phyloP scores from a whole-genome alignment of 2,113 vertebrate species.

The Hippocampus comes region DNA sequence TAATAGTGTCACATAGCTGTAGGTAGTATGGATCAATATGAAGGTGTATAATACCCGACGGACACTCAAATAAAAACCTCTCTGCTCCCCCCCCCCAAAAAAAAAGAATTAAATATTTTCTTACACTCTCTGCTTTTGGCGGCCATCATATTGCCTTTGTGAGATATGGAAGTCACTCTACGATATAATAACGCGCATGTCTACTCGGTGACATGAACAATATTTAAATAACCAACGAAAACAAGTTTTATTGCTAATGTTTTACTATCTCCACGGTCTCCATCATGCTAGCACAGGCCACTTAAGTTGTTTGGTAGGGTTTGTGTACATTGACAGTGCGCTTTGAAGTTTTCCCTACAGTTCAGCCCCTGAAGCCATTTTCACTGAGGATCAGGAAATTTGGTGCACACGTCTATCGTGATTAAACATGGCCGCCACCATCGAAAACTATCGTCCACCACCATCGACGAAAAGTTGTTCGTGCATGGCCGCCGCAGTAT shows the following conservation, averaged over 20 bases:
- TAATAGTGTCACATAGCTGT: conserved; percentile 78
- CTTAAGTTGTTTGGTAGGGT: not conserved
- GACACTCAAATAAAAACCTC: conserved; percentile 72
- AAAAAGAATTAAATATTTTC: conserved; percentile 23
- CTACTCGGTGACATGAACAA: not conserved
- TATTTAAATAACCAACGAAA: not conserved
- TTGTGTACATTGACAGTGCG: not conserved
- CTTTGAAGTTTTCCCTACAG: not conserved
- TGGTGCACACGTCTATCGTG: not conserved
- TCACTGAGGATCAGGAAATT: not conserved
- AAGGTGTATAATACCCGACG: conserved; percentile 56
- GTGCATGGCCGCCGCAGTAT: no score
- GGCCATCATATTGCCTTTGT: conserved; percentile 42
- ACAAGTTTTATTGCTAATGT: not conserved
- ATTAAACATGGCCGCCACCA: no score
- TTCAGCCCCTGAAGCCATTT: not conserved
- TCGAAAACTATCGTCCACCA: no score
- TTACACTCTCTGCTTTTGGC: conserved; percentile 47
- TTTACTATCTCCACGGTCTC: not conserved
- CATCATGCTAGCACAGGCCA: not conserved
- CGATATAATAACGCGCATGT: not conserved
- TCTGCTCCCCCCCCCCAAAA: conserved; percentile 11
- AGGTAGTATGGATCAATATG: conserved; percentile 75
- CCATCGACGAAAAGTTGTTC: no score
- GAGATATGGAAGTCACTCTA: conserved; percentile 18